Evolutionary conservation across 2,797 vertebrate species (phyloP).

Genomic region (Typhlichthys subterraneus): DNA sequence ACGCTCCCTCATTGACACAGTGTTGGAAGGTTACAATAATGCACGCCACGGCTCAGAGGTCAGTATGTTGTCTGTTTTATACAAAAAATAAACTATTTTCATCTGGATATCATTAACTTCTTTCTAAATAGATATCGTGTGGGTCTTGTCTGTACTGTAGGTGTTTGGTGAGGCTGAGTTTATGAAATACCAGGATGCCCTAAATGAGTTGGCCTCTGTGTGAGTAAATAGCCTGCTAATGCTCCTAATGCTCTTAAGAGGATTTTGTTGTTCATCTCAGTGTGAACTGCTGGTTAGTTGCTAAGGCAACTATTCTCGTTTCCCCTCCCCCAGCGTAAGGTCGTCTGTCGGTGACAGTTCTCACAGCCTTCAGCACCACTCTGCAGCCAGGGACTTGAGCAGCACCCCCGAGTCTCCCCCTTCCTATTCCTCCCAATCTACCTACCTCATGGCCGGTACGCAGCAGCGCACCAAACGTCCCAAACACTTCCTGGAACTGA

Average conservation of each 20-base stretch:
- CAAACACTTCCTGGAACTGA: constrained; percentile 93
- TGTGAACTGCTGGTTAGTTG: constrained; percentile 50
- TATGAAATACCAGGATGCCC: constrained; percentile 86
- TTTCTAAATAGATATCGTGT: too few species aligned
- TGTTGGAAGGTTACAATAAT: constrained; percentile 89
- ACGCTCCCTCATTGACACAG: constrained; percentile 80
- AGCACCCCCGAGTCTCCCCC: constrained; percentile 72
- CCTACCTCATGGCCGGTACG: constrained; percentile 85
- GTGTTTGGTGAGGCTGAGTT: constrained; percentile 88
- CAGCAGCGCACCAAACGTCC: constrained; percentile 92
- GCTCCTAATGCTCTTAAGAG: not conserved
- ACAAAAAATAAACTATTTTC: not conserved
- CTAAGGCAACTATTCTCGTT: constrained; percentile 17
- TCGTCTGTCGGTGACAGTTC: constrained; percentile 69
- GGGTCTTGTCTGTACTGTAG: constrained; percentile 57
- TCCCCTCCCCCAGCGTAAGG: constrained; percentile 78
- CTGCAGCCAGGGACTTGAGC: constrained; percentile 91
- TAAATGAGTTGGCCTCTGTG: constrained; percentile 86
- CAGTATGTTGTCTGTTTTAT: constrained; percentile 26
- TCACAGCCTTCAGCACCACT: constrained; percentile 86
- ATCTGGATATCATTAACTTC: not conserved
- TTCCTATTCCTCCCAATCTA: constrained; percentile 85
- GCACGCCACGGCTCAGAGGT: constrained; percentile 92
- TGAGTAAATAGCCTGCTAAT: constrained; percentile 72
- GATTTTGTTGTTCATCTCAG: constrained; percentile 34